phyloP scores from a whole-genome alignment of 2,113 vertebrate species.

The Steatornis caripensis region DNA sequence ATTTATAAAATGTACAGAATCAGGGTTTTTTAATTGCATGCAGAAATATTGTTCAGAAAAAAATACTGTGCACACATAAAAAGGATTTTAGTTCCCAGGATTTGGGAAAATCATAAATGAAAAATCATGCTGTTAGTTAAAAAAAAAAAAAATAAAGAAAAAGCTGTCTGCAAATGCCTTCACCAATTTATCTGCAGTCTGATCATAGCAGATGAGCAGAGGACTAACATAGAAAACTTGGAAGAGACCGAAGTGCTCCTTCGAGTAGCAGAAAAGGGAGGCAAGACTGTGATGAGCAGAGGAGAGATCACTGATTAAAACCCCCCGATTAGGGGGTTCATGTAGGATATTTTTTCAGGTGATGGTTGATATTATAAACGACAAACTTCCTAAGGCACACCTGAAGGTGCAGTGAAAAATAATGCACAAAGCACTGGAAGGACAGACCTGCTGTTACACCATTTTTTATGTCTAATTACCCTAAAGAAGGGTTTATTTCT shows the following conservation, averaged over 20 bases:
- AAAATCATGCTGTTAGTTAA: background rate
- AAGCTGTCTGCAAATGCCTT: background rate
- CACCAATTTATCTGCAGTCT: background rate
- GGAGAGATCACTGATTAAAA: background rate
- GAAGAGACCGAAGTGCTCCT: background rate
- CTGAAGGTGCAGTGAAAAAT: background rate
- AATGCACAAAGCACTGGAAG: background rate
- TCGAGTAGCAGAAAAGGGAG: background rate
- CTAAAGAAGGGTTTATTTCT: background rate
- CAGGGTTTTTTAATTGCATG: background rate
- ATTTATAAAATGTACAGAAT: slow-evolving; percentile 39
- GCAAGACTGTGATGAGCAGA: background rate
- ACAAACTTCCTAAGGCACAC: background rate
- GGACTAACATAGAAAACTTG: background rate
- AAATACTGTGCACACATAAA: background rate
- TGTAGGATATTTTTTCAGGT: background rate
- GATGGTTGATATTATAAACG: background rate
- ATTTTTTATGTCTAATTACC: background rate
- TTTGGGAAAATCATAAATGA: background rate
- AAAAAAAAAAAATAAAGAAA: background rate
- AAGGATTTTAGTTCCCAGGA: background rate
- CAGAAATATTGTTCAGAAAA: background rate
- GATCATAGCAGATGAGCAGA: background rate
- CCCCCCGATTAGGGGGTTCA: background rate
- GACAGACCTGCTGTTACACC: background rate